Percentiles rank a stretch among this genome's conserved stretches.
phyloP scores from a whole-genome alignment of 1,140 invertebrate genomes.

The Ditylenchus dipsaci region DNA sequence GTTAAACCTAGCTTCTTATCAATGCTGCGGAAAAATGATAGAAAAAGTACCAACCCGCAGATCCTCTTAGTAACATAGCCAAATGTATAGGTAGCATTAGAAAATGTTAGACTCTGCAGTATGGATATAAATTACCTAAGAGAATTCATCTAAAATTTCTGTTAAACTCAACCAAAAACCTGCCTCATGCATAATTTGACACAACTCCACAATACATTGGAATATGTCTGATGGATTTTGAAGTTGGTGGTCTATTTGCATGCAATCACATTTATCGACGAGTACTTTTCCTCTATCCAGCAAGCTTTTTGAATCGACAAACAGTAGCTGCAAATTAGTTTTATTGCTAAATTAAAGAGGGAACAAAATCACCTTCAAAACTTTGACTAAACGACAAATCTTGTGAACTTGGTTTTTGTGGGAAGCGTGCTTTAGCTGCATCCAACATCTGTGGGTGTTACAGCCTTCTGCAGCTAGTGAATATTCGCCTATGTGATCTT shows the following conservation, averaged over 20 bases:
- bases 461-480: slow-evolving; percentile 15
- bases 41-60: slow-evolving; percentile 5
- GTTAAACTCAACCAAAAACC: not conserved
- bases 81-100: slow-evolving; percentile 28
- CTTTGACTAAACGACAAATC: not conserved
- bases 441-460: slow-evolving; percentile 24
- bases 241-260: not conserved
- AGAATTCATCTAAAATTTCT: not conserved
- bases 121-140: not conserved
- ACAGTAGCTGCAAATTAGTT: slow-evolving; percentile 9
- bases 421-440: slow-evolving; percentile 13
- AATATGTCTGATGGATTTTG: not conserved
- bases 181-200: not conserved
- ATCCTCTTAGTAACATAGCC: slow-evolving; percentile 29
- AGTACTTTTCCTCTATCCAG: slow-evolving; percentile 56
- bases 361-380: slow-evolving; percentile 14
- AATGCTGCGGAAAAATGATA: not conserved
- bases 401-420: not conserved
- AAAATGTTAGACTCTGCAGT: slow-evolving; percentile 8
- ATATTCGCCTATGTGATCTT: slow-evolving; percentile 18
- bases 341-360: not conserved
- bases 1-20: too few species aligned
- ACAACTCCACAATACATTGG: too few species aligned
- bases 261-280: slow-evolving; percentile 11
- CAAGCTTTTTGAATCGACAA: slow-evolving; percentile 54